Evolutionary conservation across 2,113 vertebrate genomes (phyloP).

Genomic region (Athene noctua): DNA sequence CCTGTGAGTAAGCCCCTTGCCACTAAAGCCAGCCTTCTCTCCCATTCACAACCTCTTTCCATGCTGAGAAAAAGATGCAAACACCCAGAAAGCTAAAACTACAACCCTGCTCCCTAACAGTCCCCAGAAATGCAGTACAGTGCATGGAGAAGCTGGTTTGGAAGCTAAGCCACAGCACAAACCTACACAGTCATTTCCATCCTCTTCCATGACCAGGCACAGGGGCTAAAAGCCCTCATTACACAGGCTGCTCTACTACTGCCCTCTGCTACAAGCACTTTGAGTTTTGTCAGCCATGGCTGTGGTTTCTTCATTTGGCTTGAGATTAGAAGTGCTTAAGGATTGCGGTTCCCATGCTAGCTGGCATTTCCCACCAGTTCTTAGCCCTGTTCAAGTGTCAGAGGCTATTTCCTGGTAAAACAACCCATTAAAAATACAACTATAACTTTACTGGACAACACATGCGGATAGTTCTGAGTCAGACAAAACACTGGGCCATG

Average conservation of each 20-base stretch:
- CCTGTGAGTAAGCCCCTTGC: not conserved
- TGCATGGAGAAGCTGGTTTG: not conserved
- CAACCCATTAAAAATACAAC: not conserved
- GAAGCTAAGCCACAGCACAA: not conserved
- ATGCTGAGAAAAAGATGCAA: not conserved
- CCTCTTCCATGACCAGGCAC: too few species aligned
- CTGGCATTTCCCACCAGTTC: not conserved
- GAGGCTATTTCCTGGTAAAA: not conserved
- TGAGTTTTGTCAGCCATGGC: not conserved
- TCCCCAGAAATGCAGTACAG: not conserved
- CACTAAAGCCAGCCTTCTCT: not conserved
- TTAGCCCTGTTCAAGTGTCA: not conserved
- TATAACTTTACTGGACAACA: not conserved
- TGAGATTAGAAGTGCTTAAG: not conserved
- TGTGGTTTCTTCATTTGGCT: not conserved
- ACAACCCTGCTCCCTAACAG: not conserved
- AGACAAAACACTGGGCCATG: not conserved
- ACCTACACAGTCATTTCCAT: not conserved
- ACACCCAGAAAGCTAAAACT: not conserved
- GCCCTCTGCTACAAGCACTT: not conserved
- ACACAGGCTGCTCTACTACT: not conserved
- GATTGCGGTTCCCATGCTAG: not conserved
- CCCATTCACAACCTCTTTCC: not conserved
- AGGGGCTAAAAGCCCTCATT: not conserved
- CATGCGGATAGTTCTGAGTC: not conserved